These are phyloP conservation scores for Crocodylus rhombifer DNA, from an alignment of 2,797 vertebrate species.

Conservation along the genomic window DNA sequence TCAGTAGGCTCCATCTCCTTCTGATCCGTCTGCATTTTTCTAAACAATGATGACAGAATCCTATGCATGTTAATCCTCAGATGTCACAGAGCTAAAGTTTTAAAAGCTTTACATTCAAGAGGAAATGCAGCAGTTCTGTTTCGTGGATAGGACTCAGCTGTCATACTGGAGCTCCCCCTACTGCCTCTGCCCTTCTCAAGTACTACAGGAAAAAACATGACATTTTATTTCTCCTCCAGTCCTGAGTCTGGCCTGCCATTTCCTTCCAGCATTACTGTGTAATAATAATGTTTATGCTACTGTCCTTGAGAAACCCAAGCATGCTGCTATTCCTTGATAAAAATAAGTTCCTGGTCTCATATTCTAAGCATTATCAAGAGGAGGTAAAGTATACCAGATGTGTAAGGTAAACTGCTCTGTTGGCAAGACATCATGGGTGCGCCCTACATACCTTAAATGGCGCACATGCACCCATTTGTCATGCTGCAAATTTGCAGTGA, in stretches of 20 bases:
- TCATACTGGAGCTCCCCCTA: neutral
- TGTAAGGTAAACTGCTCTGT: neutral
- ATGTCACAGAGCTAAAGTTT: rapidly evolving
- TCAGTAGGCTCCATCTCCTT: neutral
- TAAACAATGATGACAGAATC: neutral
- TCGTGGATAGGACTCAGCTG: rapidly evolving
- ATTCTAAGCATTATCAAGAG: rapidly evolving
- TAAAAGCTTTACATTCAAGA: rapidly evolving
- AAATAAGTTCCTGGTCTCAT: rapidly evolving
- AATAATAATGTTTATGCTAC: neutral
- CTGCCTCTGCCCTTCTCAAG: rapidly evolving
- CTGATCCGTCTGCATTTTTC: neutral
- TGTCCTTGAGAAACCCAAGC: neutral
- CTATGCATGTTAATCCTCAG: rapidly evolving
- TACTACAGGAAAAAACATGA: rapidly evolving
- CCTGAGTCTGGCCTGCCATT: neutral
- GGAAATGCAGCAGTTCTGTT: rapidly evolving
- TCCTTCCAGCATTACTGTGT: neutral
- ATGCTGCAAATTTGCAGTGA: no score
- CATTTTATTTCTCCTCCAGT: rapidly evolving
- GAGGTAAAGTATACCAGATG: rapidly evolving
- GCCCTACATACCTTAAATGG: no score
- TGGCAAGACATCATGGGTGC: neutral
- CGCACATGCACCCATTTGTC: no score
- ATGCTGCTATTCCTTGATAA: rapidly evolving